Percentiles rank a stretch among this genome's conserved stretches.
These are phyloP conservation scores for Pantala flavescens DNA, from an alignment of 1,140 invertebrate species.

Conservation along the genomic window DNA sequence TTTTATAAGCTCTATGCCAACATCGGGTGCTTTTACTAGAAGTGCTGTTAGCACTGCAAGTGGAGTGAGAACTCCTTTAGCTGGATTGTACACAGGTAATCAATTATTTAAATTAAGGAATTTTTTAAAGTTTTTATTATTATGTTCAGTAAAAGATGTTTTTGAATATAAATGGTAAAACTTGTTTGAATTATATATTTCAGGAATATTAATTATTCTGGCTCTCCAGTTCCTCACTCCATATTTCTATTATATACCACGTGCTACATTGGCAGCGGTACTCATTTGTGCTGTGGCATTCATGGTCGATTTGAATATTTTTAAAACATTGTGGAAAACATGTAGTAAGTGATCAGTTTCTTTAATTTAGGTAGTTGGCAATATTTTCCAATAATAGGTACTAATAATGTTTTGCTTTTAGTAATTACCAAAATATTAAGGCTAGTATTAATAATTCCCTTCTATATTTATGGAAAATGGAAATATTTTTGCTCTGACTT, in stretches of 20 bases:
- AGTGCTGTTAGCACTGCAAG: constrained; percentile 48
- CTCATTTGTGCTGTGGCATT: constrained; percentile 41
- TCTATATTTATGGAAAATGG: no score
- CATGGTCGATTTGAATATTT: constrained; percentile 38
- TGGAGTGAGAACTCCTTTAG: constrained; percentile 45
- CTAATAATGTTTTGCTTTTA: no score
- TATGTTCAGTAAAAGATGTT: no score
- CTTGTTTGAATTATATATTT: constrained; percentile 19
- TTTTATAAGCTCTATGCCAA: constrained; percentile 43
- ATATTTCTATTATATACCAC: constrained; percentile 40
- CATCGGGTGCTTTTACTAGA: constrained; percentile 40
- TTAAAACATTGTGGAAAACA: constrained; percentile 35
- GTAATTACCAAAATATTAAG: no score
- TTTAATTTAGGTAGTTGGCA: not conserved
- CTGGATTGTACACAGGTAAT: constrained; percentile 34
- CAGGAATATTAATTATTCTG: constrained; percentile 35
- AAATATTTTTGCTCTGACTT: no score
- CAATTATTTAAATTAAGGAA: not conserved
- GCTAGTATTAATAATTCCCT: no score
- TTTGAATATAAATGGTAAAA: no score
- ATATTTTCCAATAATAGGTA: no score
- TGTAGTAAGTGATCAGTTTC: constrained; percentile 29
- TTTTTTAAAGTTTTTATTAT: no score
- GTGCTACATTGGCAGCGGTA: constrained; percentile 34
- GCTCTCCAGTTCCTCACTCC: constrained; percentile 37